Base-by-base conservation (phyloP, 2,888 invertebrate species). In the Drosophila meridionalis region DNA sequence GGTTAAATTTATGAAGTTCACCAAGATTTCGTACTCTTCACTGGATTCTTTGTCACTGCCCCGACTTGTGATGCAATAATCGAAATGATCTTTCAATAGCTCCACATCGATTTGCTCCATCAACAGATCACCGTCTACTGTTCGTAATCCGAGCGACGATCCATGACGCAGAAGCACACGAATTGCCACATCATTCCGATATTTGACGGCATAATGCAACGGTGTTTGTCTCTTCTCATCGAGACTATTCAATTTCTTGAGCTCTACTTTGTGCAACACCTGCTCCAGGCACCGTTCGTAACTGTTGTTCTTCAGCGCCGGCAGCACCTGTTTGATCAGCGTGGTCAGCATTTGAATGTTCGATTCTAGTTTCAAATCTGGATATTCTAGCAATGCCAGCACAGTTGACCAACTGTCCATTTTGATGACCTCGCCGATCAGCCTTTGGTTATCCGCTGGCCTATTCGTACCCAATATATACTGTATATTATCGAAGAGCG, bases 161-260 rank as follows among this genome's bases (percentile, higher is more conserved):
- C 96, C 97, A 59, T 94, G 94, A 63, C 95, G 93, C 32, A 97
- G 92, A 42, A 97, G 93, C 58, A 95, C 94, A 56, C 95, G 92
- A 5, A 96, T 95, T 3, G 95, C 95, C 60, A 95, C 94, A 38
- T 94, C 93, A 80, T 95, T 95, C 14, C 95, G 95, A 80, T 95
- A 95, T 84, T 95, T 94, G 0, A 96, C 95, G 2, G 96, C 96
- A 87, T 96, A 96, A 92, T 97, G 97, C 45, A 97, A 92, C 0
- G 96, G 95, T 14, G 96, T 95, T 73, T 95, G 95, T 36, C 95
- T 94, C 87, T 95, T 95, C 5, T 93, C 87, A 88, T 95, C 95
- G 9, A n/a, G n/a, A n/a, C 96, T 95, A 0, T 93, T 43, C 43
- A 43, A 9, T 4, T 43, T 9, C 3, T 43, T 4, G 20, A 2